Base-by-base conservation (phyloP, 30 jellyfish, hydroid and myxozoan species). In the Aurelia aurita complex sp. Pacific region DNA sequence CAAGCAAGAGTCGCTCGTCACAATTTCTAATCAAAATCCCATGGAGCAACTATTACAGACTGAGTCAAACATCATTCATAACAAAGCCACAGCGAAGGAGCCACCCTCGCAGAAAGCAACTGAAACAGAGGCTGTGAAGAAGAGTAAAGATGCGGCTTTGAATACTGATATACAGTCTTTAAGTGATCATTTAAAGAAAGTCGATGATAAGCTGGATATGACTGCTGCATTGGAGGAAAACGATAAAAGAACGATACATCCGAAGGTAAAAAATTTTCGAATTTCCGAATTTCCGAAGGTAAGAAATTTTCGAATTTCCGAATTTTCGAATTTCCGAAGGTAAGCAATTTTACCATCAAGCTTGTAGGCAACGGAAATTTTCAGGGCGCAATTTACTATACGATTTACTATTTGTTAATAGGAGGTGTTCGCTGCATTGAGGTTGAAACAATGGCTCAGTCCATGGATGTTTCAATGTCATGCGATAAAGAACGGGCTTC, bases 141-240 rank as follows among this genome's bases (percentile, higher is more conserved):
- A 81, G 84, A 80, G 82, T 46, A 81, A 61, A 10, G 92, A 83
- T 18, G 83, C 74, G 2, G 59, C 62, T 38, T 85, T 92, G 9
- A 85, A 89, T 65, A 96, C 73, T 38, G 82, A 92, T 38, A 86
- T 92, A 23, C 98, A 92, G 64, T 74, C 89, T 5, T 60, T 92
- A 42, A 68, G 96, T 13, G 98, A 92, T 14, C 98, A 92, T 92
- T 88, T 87, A 69, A 87, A 81, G 65, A 87, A 88, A 52, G 91
- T 92, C 42, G 94, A 92, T 38, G 98, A 92, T 13, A 87, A 82
- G 50, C 32, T 83, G 14, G 98, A 87, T 51, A 88, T 83, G 88
- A 87, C 98, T 43, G 91, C 88, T n/a, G 89, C 96, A 11, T 63
- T 87, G 71, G 96, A 88, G 67, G 98, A 92, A 77, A 87, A 82